Percentiles rank a stretch among this genome's conserved stretches.
Evolutionary conservation across 2,113 vertebrate species (phyloP).

Genomic region (Ancistrus triradiatus): DNA sequence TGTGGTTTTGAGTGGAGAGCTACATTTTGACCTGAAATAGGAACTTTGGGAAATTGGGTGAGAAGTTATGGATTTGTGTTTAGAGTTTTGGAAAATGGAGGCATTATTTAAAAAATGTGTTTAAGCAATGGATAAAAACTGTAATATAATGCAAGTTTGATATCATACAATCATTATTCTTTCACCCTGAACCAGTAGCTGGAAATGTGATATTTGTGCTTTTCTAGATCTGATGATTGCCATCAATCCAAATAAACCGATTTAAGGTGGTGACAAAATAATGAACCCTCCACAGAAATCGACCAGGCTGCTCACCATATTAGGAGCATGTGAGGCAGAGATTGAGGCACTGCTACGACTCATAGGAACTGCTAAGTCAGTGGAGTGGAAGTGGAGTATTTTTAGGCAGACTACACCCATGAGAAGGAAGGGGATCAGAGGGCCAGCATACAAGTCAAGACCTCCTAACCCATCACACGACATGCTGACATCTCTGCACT

Average conservation of each 20-base stretch:
- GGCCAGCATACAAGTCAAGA: slow-evolving; percentile 16
- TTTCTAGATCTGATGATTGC: slow-evolving; percentile 4
- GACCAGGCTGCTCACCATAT: slow-evolving; percentile 49
- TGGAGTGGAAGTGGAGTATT: slow-evolving; percentile 42
- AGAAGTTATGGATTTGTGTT: no score
- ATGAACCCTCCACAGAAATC: slow-evolving; percentile 50
- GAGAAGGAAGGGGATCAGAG: slow-evolving; percentile 31
- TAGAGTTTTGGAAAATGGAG: no score
- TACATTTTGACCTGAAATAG: no score
- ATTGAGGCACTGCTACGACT: slow-evolving; percentile 32
- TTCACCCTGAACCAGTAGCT: neutral
- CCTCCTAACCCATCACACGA: slow-evolving; percentile 22
- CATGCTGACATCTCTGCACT: neutral
- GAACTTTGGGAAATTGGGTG: no score
- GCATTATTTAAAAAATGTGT: no score
- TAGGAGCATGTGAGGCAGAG: slow-evolving; percentile 45
- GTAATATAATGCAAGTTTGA: no score
- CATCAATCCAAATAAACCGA: slow-evolving; percentile 29
- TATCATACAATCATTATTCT: no score
- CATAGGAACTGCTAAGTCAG: slow-evolving; percentile 46
- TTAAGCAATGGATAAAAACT: no score
- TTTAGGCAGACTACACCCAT: slow-evolving; percentile 27
- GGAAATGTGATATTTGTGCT: slow-evolving; percentile 8
- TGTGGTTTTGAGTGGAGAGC: no score
- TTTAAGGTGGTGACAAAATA: slow-evolving; percentile 43